Percentiles rank a stretch among this genome's conserved stretches.
phyloP scores from a whole-genome alignment of 2,888 invertebrate species.

The Brachyopa scutellaris region DNA sequence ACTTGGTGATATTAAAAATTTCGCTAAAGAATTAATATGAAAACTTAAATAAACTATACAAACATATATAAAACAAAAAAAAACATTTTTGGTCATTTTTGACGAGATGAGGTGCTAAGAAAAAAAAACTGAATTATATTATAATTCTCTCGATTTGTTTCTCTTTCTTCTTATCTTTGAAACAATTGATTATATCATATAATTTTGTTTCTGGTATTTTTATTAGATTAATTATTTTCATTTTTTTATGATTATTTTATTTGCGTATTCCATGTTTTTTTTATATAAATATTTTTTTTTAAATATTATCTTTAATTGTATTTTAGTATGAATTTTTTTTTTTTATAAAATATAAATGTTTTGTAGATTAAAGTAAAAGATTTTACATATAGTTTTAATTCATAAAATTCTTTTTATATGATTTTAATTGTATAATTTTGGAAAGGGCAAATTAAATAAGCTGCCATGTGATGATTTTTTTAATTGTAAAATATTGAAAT shows the following conservation, averaged over 20 bases:
- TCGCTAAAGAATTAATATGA: slow-evolving; percentile 45
- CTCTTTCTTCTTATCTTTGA: slow-evolving; percentile 15
- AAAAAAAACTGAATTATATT: slow-evolving; percentile 28
- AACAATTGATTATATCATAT: background rate
- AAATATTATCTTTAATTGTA: slow-evolving; percentile 34
- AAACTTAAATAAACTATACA: slow-evolving; percentile 16
- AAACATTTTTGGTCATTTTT: slow-evolving; percentile 61
- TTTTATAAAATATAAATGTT: slow-evolving; percentile 1
- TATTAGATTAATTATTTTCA: slow-evolving; percentile 68
- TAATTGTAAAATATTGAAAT: slow-evolving; percentile 37
- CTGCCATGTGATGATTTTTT: slow-evolving; percentile 70
- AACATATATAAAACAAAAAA: slow-evolving; percentile 10
- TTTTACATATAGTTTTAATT: slow-evolving; percentile 34
- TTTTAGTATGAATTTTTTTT: slow-evolving; percentile 64
- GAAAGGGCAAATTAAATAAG: slow-evolving; percentile 43
- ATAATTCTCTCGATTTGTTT: slow-evolving; percentile 43
- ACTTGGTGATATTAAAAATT: slow-evolving; percentile 68
- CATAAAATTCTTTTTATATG: background rate
- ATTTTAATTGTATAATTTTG: slow-evolving; percentile 22
- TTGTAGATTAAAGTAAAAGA: slow-evolving; percentile 27
- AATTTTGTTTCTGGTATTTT: slow-evolving; percentile 21
- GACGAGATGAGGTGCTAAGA: slow-evolving; percentile 69
- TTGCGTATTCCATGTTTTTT: slow-evolving; percentile 19
- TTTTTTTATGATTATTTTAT: slow-evolving; percentile 43
- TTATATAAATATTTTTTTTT: slow-evolving; percentile 28